Conservation (phyloP, 53 echinoderm and acorn worm species). For the Holothuria leucospilota region DNA sequence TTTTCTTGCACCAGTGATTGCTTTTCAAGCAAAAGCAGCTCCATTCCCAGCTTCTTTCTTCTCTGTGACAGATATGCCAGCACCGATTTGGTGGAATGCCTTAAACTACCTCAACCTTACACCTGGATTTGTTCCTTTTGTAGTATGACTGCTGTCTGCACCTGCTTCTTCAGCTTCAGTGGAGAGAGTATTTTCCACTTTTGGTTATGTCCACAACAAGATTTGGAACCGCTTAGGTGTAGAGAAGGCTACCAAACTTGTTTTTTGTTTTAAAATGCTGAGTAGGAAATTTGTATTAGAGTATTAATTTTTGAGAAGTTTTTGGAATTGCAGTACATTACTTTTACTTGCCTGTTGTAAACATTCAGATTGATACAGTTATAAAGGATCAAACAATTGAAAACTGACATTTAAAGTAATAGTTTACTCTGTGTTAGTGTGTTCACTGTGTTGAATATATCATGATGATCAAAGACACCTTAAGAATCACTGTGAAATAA, state of each 20-base stretch:
- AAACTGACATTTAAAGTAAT: too few species aligned
- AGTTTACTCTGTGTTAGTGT: too few species aligned
- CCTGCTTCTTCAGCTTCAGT: conserved; percentile 49
- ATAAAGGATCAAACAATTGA: too few species aligned
- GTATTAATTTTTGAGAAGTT: too few species aligned
- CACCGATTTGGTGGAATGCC: conserved; percentile 26
- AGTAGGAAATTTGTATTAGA: background rate
- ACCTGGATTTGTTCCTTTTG: background rate
- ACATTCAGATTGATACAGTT: too few species aligned
- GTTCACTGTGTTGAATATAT: too few species aligned
- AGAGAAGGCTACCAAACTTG: conserved; percentile 40
- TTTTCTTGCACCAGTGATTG: background rate
- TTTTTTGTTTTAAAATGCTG: conserved; percentile 5
- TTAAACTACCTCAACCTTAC: background rate
- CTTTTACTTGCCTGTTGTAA: too few species aligned
- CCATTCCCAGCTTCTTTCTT: conserved; percentile 8
- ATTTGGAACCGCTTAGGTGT: conserved; percentile 31
- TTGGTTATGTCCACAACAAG: conserved; percentile 36
- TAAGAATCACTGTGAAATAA: too few species aligned
- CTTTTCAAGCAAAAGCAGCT: background rate
- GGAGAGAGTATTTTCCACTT: conserved; percentile 10
- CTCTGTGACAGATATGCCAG: background rate
- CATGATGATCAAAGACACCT: too few species aligned
- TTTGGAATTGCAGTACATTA: too few species aligned
- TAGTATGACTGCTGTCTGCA: background rate